Evolutionary conservation across 2,797 vertebrate genomes (phyloP), one percentile per base, ranked within the genome.

Genomic region (Diceros bicornis): DNA sequence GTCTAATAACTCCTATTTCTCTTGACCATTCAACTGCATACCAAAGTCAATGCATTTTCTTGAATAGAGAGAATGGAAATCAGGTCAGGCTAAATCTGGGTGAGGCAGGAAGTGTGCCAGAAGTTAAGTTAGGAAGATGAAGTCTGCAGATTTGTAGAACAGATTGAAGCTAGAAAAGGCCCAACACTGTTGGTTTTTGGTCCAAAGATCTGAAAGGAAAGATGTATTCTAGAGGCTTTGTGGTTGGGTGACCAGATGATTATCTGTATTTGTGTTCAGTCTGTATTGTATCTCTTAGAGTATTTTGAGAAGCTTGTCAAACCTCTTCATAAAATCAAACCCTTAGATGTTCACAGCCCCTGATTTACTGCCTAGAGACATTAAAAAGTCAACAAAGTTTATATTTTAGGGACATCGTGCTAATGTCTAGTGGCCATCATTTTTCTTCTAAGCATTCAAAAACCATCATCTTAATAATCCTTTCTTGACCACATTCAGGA

Each of bases 401-500:
- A 9, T 71, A 17, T 95, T 89, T 87, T 90, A 55, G 52, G n/a
- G 64, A 57, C 34, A 59, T 37, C 11, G 71, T 72, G 44, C 32
- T 84, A 32, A 27, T 88, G 57, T 91, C 47, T 50, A 71, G 23
- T n/a, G 29, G 59, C 18, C 75, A 64, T 94, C 4, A 23, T 29
- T 97, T 89, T 96, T 86, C 72, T 68, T 59, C 47, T 92, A 66
- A 71, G 32, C 84, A 13, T 47, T 81, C 89, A 84, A 18, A 93
- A 77, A 41, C 55, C n/a, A 62, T 86, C 64, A 62, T 95, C 59
- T 74, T 83, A 89, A 88, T 81, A 78, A 95, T 92, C 44, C 34
- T 83, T 78, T 85, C 69, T 69, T 84, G 74, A 92, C 89, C 62
- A 81, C 72, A 91, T 68, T 86, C 50, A 91, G 93, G 32, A 92